Percentiles rank a stretch among this genome's conserved stretches.
Evolutionary conservation across 2,888 invertebrate species (phyloP).

Genomic region (Synanthedon myopaeformis): DNA sequence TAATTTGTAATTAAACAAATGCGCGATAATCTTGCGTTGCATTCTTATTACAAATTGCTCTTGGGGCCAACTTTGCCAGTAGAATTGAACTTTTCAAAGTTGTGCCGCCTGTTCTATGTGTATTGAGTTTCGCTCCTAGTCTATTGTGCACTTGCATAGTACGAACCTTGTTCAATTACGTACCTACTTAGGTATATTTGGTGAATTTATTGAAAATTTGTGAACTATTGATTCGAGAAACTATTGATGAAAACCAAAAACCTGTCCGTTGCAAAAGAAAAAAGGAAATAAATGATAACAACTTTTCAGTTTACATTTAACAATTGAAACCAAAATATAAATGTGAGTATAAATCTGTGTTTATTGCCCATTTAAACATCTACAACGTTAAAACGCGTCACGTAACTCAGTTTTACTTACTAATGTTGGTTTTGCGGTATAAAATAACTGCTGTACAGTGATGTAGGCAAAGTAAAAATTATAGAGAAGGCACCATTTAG

Average conservation of each 20-base stretch:
- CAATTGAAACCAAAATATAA: conserved; percentile 22
- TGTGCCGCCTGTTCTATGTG: too few relatives aligned
- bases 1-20: too few relatives aligned
- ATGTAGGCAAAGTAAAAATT: conserved; percentile 8
- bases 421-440: conserved; percentile 15
- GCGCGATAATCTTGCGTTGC: too few relatives aligned
- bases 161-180: too few relatives aligned
- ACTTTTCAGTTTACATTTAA: conserved; percentile 9
- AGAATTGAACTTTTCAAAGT: too few relatives aligned
- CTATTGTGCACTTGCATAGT: too few relatives aligned
- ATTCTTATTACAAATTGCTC: too few relatives aligned
- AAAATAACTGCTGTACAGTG: conserved; percentile 13
- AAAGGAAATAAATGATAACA: background rate
- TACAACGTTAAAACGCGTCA: conserved; percentile 31
- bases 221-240: too few relatives aligned
- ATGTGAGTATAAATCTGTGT: conserved; percentile 38
- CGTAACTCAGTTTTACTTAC: conserved; percentile 28
- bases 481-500: background rate
- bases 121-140: too few relatives aligned
- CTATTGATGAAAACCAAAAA: background rate
- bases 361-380: conserved; percentile 49
- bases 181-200: too few relatives aligned
- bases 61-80: too few relatives aligned
- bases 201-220: too few relatives aligned
- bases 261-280: background rate